These are phyloP conservation scores for Sterrhoptilus dennistouni DNA, from an alignment of 2,113 vertebrate species.

Conservation along the genomic window DNA sequence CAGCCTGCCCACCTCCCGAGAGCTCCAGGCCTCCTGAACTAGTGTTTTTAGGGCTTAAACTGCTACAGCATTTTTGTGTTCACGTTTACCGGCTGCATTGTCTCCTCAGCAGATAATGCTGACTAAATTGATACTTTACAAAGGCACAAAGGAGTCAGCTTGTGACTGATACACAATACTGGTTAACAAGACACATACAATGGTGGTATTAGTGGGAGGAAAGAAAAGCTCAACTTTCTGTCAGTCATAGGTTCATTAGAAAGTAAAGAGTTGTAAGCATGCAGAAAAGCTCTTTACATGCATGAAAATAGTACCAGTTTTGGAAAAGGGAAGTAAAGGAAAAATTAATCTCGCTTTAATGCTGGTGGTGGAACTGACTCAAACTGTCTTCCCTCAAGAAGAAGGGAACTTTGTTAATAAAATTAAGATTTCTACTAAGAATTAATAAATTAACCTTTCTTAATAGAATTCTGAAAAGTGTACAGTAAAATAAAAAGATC, in stretches of 20 bases:
- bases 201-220: slow-evolving; percentile 64
- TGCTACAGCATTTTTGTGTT: background rate
- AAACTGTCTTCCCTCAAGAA: background rate
- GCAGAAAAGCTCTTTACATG: slow-evolving; percentile 36
- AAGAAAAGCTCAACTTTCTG: slow-evolving; percentile 64
- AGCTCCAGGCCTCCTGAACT: background rate
- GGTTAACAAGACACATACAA: slow-evolving; percentile 50
- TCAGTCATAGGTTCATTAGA: slow-evolving; percentile 51
- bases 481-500: background rate
- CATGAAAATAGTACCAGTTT: background rate
- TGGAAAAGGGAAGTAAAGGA: background rate
- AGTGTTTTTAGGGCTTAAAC: background rate
- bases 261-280: slow-evolving; percentile 38
- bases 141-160: slow-evolving; percentile 65
- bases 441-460: background rate
- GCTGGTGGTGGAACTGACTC: background rate
- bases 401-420: background rate
- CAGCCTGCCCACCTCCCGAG: background rate
- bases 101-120: slow-evolving; percentile 48
- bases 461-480: background rate
- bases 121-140: slow-evolving; percentile 61
- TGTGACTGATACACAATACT: slow-evolving; percentile 65
- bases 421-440: background rate
- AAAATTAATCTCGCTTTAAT: slow-evolving; percentile 14
- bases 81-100: slow-evolving; percentile 20